A percentile compares a stretch with the other conserved stretches of the same genome.
phyloP scores from a whole-genome alignment of 2,797 vertebrate species.

The Lophotriccus pileatus region DNA sequence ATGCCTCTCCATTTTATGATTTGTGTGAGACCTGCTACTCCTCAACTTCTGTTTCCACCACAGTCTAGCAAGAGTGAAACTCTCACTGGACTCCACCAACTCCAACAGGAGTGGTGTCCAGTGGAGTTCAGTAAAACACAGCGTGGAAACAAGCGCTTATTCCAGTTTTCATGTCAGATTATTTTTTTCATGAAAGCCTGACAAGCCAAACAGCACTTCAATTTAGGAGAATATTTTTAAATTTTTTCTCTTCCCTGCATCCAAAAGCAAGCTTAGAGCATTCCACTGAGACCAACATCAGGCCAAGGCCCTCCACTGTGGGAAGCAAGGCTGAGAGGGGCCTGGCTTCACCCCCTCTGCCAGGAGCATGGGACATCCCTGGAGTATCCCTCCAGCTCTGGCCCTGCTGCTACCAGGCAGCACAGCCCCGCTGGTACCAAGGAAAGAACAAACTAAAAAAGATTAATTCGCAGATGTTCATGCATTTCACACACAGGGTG shows the following conservation, averaged over 20 bases:
- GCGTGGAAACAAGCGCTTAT: not conserved
- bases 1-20: not conserved
- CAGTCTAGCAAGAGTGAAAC: not conserved
- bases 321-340: slow-evolving; percentile 56
- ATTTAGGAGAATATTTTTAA: slow-evolving; percentile 57
- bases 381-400: slow-evolving; percentile 69
- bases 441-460: slow-evolving; percentile 83
- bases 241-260: slow-evolving; percentile 55
- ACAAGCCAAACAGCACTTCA: slow-evolving; percentile 63
- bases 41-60: not conserved
- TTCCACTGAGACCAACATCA: slow-evolving; percentile 48
- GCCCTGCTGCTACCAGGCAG: slow-evolving; percentile 40
- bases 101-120: not conserved
- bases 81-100: too few species aligned
- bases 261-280: slow-evolving; percentile 67
- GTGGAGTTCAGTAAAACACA: slow-evolving; percentile 25
- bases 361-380: slow-evolving; percentile 65
- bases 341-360: slow-evolving; percentile 65
- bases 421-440: slow-evolving; percentile 68
- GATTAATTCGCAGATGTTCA: slow-evolving; percentile 91
- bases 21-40: not conserved
- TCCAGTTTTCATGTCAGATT: slow-evolving; percentile 59
- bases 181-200: slow-evolving; percentile 26
- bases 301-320: slow-evolving; percentile 52
- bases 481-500: slow-evolving; percentile 87